Percentiles rank a stretch among this genome's conserved stretches.
Evolutionary conservation across 1,140 invertebrate genomes (phyloP).

Genomic region (Eubasilissa regina): DNA sequence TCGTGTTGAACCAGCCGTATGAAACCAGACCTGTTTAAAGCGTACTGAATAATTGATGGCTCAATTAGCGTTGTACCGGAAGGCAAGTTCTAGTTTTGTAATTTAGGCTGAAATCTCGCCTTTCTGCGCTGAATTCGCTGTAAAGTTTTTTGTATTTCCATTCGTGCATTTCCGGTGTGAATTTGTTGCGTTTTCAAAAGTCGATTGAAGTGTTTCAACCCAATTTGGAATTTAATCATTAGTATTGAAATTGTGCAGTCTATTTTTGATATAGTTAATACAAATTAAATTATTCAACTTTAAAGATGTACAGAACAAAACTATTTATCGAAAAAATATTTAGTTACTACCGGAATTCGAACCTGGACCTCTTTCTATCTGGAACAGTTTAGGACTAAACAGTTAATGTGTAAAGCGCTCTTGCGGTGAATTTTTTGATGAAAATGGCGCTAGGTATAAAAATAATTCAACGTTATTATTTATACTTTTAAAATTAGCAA

Average conservation of each 20-base stretch:
- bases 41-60: constrained; percentile 13
- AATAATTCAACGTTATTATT: no score
- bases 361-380: no score
- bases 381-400: no score
- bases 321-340: no score
- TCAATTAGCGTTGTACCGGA: constrained; percentile 4
- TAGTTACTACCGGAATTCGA: no score
- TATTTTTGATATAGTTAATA: neutral
- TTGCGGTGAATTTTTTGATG: no score
- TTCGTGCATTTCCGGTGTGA: neutral
- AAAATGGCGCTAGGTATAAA: no score
- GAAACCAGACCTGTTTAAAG: neutral
- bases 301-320: no score
- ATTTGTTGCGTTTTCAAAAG: neutral
- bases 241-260: neutral
- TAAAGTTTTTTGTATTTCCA: no score
- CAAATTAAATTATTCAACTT: no score
- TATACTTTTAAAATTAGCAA: no score
- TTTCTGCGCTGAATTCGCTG: neutral
- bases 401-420: no score
- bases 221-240: neutral
- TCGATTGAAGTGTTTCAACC: neutral
- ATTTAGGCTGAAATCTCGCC: neutral
- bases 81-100: neutral
- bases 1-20: neutral